Conservation (phyloP, 1,140 invertebrate genomes). For the Drosophila punjabiensis region DNA sequence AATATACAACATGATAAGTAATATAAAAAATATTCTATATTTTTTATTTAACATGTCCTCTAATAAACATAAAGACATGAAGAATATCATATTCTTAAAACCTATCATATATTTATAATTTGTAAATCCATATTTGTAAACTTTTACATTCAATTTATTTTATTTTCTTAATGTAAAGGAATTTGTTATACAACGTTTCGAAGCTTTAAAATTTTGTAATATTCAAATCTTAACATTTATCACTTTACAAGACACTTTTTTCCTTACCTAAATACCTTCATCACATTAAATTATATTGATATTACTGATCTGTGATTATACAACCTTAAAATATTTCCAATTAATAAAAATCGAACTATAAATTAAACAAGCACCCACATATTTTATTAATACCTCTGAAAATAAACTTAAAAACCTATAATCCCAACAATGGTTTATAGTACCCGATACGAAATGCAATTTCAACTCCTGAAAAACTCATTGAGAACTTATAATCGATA, state of each 20-base stretch:
- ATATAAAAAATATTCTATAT: too few relatives aligned
- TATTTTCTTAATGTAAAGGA: too few relatives aligned
- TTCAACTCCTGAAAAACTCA: slow-evolving; percentile 22
- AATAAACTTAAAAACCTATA: not conserved
- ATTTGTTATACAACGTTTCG: too few relatives aligned
- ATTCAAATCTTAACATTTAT: too few relatives aligned
- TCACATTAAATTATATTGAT: not conserved
- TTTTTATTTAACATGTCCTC: too few relatives aligned
- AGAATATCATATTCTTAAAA: too few relatives aligned
- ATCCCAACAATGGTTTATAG: not conserved
- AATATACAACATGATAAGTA: too few relatives aligned
- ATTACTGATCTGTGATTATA: not conserved
- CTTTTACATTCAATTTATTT: too few relatives aligned
- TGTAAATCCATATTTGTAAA: too few relatives aligned
- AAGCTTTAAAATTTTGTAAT: too few relatives aligned
- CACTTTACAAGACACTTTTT: not conserved
- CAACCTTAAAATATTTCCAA: not conserved
- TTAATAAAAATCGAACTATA: not conserved
- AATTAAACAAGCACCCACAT: not conserved
- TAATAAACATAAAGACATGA: too few relatives aligned
- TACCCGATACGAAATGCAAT: not conserved
- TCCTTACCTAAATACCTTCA: not conserved
- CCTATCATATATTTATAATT: too few relatives aligned
- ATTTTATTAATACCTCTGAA: not conserved
- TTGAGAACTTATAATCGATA: slow-evolving; percentile 21